Conservation (phyloP, 23 tunicate genomes). For the Corella eumyota region DNA sequence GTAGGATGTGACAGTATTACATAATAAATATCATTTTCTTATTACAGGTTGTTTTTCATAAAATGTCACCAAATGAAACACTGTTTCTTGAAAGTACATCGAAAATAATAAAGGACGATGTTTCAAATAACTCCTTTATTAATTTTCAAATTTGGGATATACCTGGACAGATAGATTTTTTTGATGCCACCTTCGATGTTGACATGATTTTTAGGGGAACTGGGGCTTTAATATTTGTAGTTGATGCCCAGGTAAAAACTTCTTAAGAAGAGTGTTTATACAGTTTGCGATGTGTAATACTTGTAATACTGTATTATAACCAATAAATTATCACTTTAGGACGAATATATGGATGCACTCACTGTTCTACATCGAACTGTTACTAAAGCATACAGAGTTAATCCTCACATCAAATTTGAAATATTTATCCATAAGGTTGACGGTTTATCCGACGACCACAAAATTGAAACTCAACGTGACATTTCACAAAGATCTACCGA, state of each 20-base stretch:
- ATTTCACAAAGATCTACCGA: slow-evolving; percentile 82
- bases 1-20: no score
- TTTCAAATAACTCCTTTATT: slow-evolving; percentile 79
- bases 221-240: slow-evolving; percentile 87
- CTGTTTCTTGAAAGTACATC: slow-evolving; percentile 76
- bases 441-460: slow-evolving; percentile 85
- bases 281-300: no score
- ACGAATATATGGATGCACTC: slow-evolving; percentile 90
- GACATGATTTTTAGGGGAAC: slow-evolving; percentile 79
- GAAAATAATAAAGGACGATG: slow-evolving; percentile 82
- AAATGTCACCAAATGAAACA: slow-evolving; percentile 94
- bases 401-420: slow-evolving; percentile 82
- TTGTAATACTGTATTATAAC: not conserved
- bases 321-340: slow-evolving; percentile 15
- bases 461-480: slow-evolving; percentile 91
- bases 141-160: slow-evolving; percentile 97
- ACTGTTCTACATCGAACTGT: slow-evolving; percentile 63
- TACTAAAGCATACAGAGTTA: slow-evolving; percentile 62
- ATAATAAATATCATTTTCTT: no score
- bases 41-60: slow-evolving; percentile 88
- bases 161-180: slow-evolving; percentile 78
- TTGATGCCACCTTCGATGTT: slow-evolving; percentile 70
- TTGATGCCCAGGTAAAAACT: slow-evolving; percentile 96
- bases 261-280: not conserved
- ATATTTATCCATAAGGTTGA: slow-evolving; percentile 95